Evolutionary conservation across 2,888 invertebrate genomes (phyloP).

Genomic region (Tiphia femorata): DNA sequence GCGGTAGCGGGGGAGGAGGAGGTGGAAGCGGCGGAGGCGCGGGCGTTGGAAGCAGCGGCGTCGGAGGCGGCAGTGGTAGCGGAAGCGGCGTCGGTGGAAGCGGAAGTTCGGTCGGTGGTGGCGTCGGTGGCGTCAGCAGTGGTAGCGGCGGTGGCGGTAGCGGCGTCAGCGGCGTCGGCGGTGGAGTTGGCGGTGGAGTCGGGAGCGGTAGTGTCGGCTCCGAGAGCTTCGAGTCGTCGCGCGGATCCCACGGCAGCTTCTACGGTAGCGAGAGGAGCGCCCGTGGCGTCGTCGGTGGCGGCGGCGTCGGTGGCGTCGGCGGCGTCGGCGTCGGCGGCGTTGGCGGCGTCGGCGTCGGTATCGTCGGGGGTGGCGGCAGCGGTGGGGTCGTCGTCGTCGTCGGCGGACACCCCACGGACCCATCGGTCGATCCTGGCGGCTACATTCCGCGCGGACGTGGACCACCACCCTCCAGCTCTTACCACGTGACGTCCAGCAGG

Average conservation of each 20-base stretch:
- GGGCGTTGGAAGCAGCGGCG: slow-evolving; percentile 11
- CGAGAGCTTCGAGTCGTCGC: too few relatives aligned
- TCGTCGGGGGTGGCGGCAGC: slow-evolving; percentile 44
- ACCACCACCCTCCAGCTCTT: slow-evolving; percentile 59
- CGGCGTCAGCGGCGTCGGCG: slow-evolving; percentile 2
- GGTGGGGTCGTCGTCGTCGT: slow-evolving; percentile 57
- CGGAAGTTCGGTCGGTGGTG: slow-evolving; percentile 27
- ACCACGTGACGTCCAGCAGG: slow-evolving; percentile 67
- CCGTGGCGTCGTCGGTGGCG: slow-evolving; percentile 55
- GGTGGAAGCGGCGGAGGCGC: slow-evolving; percentile 28
- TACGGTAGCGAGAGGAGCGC: slow-evolving; percentile 68
- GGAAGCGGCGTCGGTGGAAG: slow-evolving; percentile 24
- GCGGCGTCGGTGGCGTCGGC: background rate
- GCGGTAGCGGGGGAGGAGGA: slow-evolving; percentile 50
- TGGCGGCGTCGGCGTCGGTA: slow-evolving; percentile 52
- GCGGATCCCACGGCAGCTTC: slow-evolving; percentile 68
- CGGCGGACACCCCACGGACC: slow-evolving; percentile 57
- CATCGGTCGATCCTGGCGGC: slow-evolving; percentile 61
- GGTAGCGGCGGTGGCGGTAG: slow-evolving; percentile 7
- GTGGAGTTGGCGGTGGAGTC: slow-evolving; percentile 1
- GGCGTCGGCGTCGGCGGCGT: slow-evolving; percentile 44
- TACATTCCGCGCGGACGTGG: slow-evolving; percentile 60
- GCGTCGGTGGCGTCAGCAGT: slow-evolving; percentile 5
- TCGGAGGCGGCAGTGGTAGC: slow-evolving; percentile 15
- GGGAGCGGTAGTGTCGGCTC: slow-evolving; percentile 17